These are phyloP conservation scores for Prionailurus viverrinus DNA, from an alignment of 2,113 vertebrate species.

Conservation along the genomic window DNA sequence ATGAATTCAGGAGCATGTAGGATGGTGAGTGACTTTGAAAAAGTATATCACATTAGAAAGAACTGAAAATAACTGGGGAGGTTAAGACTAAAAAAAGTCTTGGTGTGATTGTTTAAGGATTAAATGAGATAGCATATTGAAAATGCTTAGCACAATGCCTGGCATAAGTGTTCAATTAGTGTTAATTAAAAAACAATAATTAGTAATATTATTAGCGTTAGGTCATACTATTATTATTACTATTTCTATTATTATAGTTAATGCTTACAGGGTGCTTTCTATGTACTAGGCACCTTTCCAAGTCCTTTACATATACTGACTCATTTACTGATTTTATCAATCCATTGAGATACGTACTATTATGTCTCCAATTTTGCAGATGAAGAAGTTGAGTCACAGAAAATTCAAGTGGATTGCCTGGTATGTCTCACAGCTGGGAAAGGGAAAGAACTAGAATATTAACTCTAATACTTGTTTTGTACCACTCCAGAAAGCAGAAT, in stretches of 20 bases:
- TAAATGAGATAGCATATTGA: constrained; percentile 10
- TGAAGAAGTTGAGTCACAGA: constrained; percentile 48
- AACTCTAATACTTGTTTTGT: constrained; percentile 17
- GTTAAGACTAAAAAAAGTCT: constrained; percentile 19
- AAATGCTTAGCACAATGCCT: background rate
- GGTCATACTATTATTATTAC: background rate
- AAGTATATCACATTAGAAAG: constrained; percentile 27
- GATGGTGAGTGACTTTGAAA: background rate
- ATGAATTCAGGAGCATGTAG: background rate
- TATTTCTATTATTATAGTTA: constrained; percentile 37
- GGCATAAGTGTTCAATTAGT: background rate
- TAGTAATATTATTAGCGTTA: constrained; percentile 26
- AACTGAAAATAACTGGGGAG: constrained; percentile 1
- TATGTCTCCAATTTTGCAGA: constrained; percentile 18
- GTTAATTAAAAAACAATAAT: constrained; percentile 41
- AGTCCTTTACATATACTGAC: background rate
- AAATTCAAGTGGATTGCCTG: background rate
- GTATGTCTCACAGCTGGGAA: constrained; percentile 36
- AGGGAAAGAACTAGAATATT: background rate
- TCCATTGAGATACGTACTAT: constrained; percentile 6
- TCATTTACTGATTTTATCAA: background rate
- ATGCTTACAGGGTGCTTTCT: constrained; percentile 1
- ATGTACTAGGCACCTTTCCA: background rate
- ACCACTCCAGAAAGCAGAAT: background rate
- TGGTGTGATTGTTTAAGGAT: constrained; percentile 8